phyloP scores from a whole-genome alignment of 2,888 invertebrate genomes.

The Zootermopsis nevadensis region DNA sequence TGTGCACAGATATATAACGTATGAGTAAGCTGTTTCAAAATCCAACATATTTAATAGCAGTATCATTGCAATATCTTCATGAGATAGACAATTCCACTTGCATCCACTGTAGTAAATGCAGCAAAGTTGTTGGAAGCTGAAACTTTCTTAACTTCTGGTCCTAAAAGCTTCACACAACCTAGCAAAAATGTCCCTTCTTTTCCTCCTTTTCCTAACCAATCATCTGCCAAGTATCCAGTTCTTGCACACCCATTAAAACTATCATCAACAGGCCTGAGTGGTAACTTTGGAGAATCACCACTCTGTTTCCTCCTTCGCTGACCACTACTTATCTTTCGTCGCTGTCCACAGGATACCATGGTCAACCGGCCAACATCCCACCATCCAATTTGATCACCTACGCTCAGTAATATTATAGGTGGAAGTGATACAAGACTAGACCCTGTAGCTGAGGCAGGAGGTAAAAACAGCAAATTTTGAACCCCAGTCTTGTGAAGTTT shows the following conservation, averaged over 20 bases:
- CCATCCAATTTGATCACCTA: constrained; percentile 71
- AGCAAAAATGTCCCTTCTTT: constrained; percentile 59
- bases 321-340: constrained; percentile 5
- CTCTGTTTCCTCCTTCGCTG: background rate
- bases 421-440: constrained; percentile 57
- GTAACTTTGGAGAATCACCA: constrained; percentile 8
- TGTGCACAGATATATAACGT: no score
- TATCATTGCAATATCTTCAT: constrained; percentile 64
- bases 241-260: background rate
- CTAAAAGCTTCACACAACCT: constrained; percentile 61
- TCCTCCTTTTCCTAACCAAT: constrained; percentile 56
- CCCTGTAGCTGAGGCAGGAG: constrained; percentile 60
- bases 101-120: constrained; percentile 72
- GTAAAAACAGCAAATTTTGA: constrained; percentile 67
- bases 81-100: constrained; percentile 70
- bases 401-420: constrained; percentile 67
- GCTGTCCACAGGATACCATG: background rate
- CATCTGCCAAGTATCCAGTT: constrained; percentile 2
- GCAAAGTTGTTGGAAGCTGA: constrained; percentile 64
- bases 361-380: constrained; percentile 66
- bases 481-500: constrained; percentile 69
- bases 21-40: no score
- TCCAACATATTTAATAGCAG: no score
- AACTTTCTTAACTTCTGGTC: constrained; percentile 59
- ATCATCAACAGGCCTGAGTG: background rate